Conservation (phyloP, 2,888 invertebrate genomes). For the Pterostichus niger region DNA sequence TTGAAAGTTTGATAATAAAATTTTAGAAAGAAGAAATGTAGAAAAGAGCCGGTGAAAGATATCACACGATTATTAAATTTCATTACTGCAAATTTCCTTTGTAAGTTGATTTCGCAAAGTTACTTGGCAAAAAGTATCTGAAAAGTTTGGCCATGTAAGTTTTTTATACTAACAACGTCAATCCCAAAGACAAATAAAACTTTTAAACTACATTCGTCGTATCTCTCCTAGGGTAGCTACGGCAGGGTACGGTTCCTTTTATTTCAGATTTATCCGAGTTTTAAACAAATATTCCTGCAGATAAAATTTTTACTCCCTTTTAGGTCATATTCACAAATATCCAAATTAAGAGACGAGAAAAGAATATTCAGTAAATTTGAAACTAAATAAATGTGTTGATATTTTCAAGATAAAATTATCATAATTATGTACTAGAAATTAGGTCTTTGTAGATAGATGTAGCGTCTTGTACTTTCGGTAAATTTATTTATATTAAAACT, state of each 20-base stretch:
- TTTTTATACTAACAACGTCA: conserved; percentile 56
- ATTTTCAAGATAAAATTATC: conserved; percentile 25
- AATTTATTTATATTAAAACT: conserved; percentile 48
- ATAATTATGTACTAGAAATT: not conserved
- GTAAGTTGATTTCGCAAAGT: conserved; percentile 63
- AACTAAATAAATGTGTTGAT: conserved; percentile 15
- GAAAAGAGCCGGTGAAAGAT: conserved; percentile 51
- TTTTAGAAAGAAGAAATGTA: conserved; percentile 46
- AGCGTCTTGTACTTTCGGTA: not conserved
- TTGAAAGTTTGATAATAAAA: conserved; percentile 40
- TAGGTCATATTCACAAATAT: conserved; percentile 10
- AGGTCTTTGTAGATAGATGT: not conserved
- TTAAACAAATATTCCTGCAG: conserved; percentile 37
- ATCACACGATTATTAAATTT: conserved; percentile 65
- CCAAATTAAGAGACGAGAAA: not conserved
- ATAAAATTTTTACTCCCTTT: conserved; percentile 38
- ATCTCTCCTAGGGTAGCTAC: not conserved
- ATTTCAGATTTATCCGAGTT: conserved; percentile 42
- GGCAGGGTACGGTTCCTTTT: conserved; percentile 21
- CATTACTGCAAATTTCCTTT: conserved; percentile 64
- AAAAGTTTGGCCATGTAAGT: conserved; percentile 56
- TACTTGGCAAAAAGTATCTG: conserved; percentile 63
- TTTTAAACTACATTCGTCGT: conserved; percentile 58
- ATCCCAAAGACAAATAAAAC: conserved; percentile 65
- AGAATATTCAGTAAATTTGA: not conserved